Conservation (phyloP, 2,888 invertebrate genomes). For the Nephrotoma appendiculata region DNA sequence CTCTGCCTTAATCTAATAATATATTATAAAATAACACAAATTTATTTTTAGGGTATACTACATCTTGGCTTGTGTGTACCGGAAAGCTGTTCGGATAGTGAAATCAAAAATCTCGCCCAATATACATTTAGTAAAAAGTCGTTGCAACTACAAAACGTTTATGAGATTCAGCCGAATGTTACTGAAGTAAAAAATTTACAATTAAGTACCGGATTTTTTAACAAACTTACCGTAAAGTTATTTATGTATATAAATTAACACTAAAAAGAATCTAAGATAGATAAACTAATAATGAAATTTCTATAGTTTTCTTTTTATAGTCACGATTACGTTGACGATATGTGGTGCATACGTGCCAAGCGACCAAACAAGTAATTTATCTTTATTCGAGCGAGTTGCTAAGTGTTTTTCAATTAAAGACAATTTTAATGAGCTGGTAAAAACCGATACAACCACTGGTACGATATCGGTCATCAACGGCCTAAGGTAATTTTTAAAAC, state of each 20-base stretch:
- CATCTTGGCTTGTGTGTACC: conserved; percentile 39
- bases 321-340: neutral
- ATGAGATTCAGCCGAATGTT: conserved; percentile 27
- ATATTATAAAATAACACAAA: neutral
- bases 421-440: conserved; percentile 17
- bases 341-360: neutral
- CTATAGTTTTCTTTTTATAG: neutral
- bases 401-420: conserved; percentile 27
- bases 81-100: conserved; percentile 28
- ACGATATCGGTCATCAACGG: conserved; percentile 31
- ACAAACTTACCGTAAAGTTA: conserved; percentile 18
- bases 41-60: conserved; percentile 28
- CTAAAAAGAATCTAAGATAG: neutral
- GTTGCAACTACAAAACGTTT: conserved; percentile 25
- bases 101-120: conserved; percentile 27
- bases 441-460: conserved; percentile 8
- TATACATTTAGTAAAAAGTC: conserved; percentile 21
- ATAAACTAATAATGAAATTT: neutral
- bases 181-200: conserved; percentile 28
- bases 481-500: conserved; percentile 13
- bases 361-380: neutral
- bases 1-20: neutral
- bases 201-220: conserved; percentile 23
- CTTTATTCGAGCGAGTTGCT: conserved; percentile 15
- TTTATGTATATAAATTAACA: neutral